Conservation (phyloP, 2,113 vertebrate species). For the Scalopus aquaticus region DNA sequence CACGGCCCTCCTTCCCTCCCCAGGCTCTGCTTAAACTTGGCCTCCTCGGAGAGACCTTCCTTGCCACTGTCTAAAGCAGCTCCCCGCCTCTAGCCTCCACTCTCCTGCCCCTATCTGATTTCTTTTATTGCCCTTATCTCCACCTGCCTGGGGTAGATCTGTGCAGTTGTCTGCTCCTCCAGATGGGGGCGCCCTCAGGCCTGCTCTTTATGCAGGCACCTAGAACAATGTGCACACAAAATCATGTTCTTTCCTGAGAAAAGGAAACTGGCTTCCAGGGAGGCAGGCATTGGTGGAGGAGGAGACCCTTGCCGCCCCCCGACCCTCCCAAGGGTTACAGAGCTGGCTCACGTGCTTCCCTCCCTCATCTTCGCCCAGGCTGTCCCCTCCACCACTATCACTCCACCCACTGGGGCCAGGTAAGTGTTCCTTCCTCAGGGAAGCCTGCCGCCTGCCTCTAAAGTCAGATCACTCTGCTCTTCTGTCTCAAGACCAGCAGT, state of each 20-base stretch:
- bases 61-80: neutral
- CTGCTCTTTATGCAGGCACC: neutral
- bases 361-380: neutral
- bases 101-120: neutral
- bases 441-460: neutral
- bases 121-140: neutral
- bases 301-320: neutral
- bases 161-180: neutral
- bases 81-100: neutral
- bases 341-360: too few relatives aligned
- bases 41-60: neutral
- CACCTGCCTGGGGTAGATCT: neutral
- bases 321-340: neutral
- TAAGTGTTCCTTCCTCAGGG: neutral
- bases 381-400: neutral
- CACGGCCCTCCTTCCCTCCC: neutral
- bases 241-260: neutral
- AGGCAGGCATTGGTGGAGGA: neutral
- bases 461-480: neutral
- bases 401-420: neutral
- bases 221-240: neutral
- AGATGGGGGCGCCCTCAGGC: neutral
- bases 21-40: neutral
- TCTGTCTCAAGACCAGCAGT: too few relatives aligned
- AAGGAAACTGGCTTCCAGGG: neutral